phyloP scores from a whole-genome alignment of 2,888 invertebrate species.

The Augiades crinisus region DNA sequence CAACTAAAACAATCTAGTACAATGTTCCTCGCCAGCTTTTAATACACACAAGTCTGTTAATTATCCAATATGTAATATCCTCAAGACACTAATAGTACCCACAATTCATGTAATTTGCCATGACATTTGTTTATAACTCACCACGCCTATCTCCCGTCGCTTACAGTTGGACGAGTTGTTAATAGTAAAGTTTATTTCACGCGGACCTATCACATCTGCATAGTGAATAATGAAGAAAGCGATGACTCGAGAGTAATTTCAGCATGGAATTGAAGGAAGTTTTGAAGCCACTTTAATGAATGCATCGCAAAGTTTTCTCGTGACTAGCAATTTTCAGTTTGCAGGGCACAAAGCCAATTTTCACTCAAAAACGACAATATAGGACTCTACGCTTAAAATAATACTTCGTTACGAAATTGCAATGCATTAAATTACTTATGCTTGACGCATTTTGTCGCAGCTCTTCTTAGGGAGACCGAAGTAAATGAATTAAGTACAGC shows the following conservation, averaged over 20 bases:
- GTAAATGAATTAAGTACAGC: slow-evolving; percentile 5
- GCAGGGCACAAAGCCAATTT: slow-evolving; percentile 39
- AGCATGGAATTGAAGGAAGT: slow-evolving; percentile 57
- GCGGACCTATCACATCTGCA: slow-evolving; percentile 28
- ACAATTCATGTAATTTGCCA: too few species aligned
- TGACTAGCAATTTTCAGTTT: slow-evolving; percentile 59
- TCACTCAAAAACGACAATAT: slow-evolving; percentile 33
- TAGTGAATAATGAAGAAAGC: slow-evolving; percentile 39
- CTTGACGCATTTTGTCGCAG: slow-evolving; percentile 6
- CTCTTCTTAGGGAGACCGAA: neutral
- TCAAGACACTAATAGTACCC: too few species aligned
- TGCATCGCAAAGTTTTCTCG: slow-evolving; percentile 62
- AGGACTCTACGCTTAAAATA: neutral
- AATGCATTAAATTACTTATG: slow-evolving; percentile 3
- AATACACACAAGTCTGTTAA: too few species aligned
- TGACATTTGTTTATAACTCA: neutral
- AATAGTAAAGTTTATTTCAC: slow-evolving; percentile 20
- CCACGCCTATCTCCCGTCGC: neutral
- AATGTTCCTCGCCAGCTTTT: too few species aligned
- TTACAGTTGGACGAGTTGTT: neutral
- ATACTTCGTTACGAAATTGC: slow-evolving; percentile 5
- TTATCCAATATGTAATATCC: too few species aligned
- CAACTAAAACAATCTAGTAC: too few species aligned
- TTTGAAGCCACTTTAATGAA: slow-evolving; percentile 58
- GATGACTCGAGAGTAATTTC: slow-evolving; percentile 50